A percentile compares a stretch with the other conserved stretches of the same genome.
These are phyloP conservation scores for Campylorhamphus procurvoides DNA, from an alignment of 2,113 vertebrate species.

Conservation along the genomic window DNA sequence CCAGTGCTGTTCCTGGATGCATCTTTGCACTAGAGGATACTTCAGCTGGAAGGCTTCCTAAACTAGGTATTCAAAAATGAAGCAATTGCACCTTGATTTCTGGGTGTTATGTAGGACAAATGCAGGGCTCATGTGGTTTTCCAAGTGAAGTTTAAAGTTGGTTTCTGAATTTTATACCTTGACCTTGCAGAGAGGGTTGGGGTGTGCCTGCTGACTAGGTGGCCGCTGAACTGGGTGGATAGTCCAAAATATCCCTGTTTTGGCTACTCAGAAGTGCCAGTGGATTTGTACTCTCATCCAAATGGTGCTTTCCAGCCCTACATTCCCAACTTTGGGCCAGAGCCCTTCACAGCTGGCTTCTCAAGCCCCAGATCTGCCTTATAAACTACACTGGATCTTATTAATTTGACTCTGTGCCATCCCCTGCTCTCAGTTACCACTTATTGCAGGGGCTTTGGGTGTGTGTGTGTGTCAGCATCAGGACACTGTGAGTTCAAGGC, in stretches of 20 bases:
- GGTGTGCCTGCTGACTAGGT: neutral
- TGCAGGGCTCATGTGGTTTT: neutral
- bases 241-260: neutral
- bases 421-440: neutral
- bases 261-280: neutral
- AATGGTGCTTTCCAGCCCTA: neutral
- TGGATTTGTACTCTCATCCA: neutral
- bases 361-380: neutral
- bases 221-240: neutral
- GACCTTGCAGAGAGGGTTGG: neutral
- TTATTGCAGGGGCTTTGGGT: neutral
- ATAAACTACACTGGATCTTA: neutral
- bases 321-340: neutral
- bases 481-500: neutral
- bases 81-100: rapidly evolving
- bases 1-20: neutral
- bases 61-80: neutral
- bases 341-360: neutral
- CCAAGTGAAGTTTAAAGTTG: neutral
- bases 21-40: neutral
- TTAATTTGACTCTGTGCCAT: neutral
- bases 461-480: neutral
- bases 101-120: neutral
- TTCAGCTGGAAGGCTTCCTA: neutral
- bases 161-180: rapidly evolving